Evolutionary conservation across 2,888 invertebrate species (phyloP), one percentile per base, ranked within the genome.

Genomic region (Altica lythri): DNA sequence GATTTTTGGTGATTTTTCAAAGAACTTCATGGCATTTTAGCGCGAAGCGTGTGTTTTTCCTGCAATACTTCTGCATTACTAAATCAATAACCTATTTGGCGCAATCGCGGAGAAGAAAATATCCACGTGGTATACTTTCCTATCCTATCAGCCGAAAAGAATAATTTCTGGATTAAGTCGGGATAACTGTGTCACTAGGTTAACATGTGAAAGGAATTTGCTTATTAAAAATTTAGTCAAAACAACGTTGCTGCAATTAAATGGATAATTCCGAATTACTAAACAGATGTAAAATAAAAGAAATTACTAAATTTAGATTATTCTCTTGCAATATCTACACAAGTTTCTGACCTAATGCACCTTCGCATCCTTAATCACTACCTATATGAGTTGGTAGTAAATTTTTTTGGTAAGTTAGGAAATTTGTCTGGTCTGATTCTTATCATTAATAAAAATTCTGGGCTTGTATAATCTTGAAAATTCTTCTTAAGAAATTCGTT

Each of bases 31-130:
- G 43, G 19, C 43, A 51, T 55, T 49, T 55, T 51, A 38, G 44
- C 25, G 18, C 35, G 35, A 40, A 27, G 40, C 40, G 46, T 53
- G 55, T 55, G 51, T 38, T 55, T 57, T 56, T 59, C 51, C 62
- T 62, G 62, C 62, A 62, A 57, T 60, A 53, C 52, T 57, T 52
- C 62, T 62, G 62, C 62, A 62, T 59, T 56, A 59, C 49, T 46
- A 50, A 57, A 62, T 62, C 62, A 62, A 62, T 62, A 62, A 47
- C 47, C 53, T 44, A 9, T 35, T 50, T 18, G 47, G 47, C 58
- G 60, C 62, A 59, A 45, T 22, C 59, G 55, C 54, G 45, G 27
- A 42, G 30, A 55, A 27, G 34, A 38, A 37, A 47, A 38, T 12
- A 44, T 44, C 37, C 54, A 54, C 49, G 45, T 49, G 49, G 49